These are phyloP conservation scores for Drosophila funebris DNA, from an alignment of 1,140 invertebrate species.

Conservation along the genomic window DNA sequence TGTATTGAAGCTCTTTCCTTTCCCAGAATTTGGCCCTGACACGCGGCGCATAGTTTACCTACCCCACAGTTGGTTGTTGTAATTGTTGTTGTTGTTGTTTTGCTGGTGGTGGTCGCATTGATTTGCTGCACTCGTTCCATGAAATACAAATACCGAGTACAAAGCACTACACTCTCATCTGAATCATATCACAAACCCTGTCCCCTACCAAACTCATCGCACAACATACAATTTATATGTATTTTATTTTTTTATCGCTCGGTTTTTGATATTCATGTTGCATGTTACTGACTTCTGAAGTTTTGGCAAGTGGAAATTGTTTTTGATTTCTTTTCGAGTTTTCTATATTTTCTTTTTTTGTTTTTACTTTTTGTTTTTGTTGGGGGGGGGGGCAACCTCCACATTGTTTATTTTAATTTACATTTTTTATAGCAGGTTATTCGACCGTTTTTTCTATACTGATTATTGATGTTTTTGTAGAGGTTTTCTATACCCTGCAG, in stretches of 20 bases:
- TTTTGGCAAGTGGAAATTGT: conserved; percentile 66
- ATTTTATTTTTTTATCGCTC: conserved; percentile 41
- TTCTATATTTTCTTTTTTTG: conserved; percentile 30
- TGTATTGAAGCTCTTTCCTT: conserved; percentile 43
- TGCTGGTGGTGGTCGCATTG: conserved; percentile 59
- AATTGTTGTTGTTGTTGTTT: conserved; percentile 12
- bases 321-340: conserved; percentile 37
- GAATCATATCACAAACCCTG: conserved; percentile 7
- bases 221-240: conserved; percentile 28
- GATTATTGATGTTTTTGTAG: conserved; percentile 35
- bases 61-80: conserved; percentile 8
- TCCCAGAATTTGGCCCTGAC: conserved; percentile 71
- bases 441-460: conserved; percentile 20
- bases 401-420: conserved; percentile 75
- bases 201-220: not conserved
- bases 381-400: not conserved
- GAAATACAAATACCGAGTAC: conserved; percentile 69
- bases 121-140: conserved; percentile 73
- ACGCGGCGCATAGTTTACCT: conserved; percentile 59
- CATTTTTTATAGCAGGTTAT: conserved; percentile 49
- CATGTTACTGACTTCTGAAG: conserved; percentile 79
- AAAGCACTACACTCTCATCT: conserved; percentile 34
- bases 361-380: conserved; percentile 3
- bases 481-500: conserved; percentile 8
- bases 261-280: conserved; percentile 80